These are phyloP conservation scores for Cyclophora punctaria DNA, from an alignment of 2,888 invertebrate species.

Conservation along the genomic window DNA sequence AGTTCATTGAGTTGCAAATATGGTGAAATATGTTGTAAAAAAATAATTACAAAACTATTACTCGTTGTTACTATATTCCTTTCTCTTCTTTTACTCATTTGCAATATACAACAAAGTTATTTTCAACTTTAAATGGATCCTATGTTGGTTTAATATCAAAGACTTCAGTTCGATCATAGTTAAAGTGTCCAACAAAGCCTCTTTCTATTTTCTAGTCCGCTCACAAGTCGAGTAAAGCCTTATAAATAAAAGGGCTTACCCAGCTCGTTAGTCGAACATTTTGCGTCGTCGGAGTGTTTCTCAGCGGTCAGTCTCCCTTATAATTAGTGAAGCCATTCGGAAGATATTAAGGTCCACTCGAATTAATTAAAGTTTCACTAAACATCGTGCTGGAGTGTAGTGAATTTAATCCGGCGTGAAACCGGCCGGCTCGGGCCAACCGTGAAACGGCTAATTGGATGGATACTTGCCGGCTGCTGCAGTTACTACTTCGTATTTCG, in stretches of 20 bases:
- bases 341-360: slow-evolving; percentile 38
- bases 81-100: too few species aligned
- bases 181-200: background rate
- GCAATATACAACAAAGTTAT: too few species aligned
- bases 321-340: slow-evolving; percentile 18
- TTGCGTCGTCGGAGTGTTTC: slow-evolving; percentile 11
- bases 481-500: too few species aligned
- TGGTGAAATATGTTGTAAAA: too few species aligned
- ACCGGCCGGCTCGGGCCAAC: slow-evolving; percentile 6
- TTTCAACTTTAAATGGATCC: too few species aligned
- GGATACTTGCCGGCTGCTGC: too few species aligned
- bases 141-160: too few species aligned
- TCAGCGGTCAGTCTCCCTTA: slow-evolving; percentile 21
- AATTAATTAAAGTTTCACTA: slow-evolving; percentile 45
- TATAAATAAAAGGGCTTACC: background rate
- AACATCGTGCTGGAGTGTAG: slow-evolving; percentile 27
- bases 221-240: background rate
- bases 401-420: slow-evolving; percentile 13
- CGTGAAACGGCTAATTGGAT: slow-evolving; percentile 5
- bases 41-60: too few species aligned
- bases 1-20: too few species aligned
- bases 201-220: background rate
- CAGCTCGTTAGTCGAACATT: background rate
- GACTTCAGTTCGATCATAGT: background rate
- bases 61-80: too few species aligned